Conservation (phyloP, 2,888 invertebrate species). For the Pseudococcus jackbeardsleyi region DNA sequence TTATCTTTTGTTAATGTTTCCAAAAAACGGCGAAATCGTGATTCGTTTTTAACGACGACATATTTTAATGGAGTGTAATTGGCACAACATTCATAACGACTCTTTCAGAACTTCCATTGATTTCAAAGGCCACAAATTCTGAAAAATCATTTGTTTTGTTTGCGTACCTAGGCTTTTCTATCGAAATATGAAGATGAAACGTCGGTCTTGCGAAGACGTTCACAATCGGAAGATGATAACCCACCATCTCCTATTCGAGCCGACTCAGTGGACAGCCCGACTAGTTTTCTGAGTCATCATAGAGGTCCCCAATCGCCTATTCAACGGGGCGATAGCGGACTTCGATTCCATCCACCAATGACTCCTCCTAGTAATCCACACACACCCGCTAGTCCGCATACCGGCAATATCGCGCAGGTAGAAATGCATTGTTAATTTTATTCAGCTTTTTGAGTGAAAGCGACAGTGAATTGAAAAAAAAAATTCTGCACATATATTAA, state of each 20-base stretch:
- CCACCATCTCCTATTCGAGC: constrained; percentile 93
- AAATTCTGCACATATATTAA: too few relatives aligned
- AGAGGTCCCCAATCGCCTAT: constrained; percentile 78
- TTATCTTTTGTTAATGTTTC: too few relatives aligned
- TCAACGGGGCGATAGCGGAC: constrained; percentile 74
- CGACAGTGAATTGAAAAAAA: too few relatives aligned
- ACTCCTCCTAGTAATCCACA: constrained; percentile 89
- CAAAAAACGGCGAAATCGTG: too few relatives aligned
- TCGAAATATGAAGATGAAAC: constrained; percentile 94
- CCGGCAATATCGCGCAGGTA: constrained; percentile 73
- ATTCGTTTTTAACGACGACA: too few relatives aligned
- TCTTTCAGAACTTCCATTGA: too few relatives aligned
- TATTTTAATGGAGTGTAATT: too few relatives aligned
- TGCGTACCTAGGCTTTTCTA: constrained; percentile 80
- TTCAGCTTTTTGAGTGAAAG: too few relatives aligned
- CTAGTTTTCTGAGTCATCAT: constrained; percentile 71
- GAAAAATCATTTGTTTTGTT: constrained; percentile 65
- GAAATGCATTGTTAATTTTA: too few relatives aligned
- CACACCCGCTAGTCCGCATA: constrained; percentile 86
- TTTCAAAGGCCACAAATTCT: too few relatives aligned
- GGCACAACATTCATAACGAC: too few relatives aligned
- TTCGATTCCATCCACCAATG: constrained; percentile 88
- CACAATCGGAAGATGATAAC: constrained; percentile 95
- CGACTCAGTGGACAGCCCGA: constrained; percentile 72
- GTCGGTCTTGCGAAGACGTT: constrained; percentile 83